Conservation (phyloP, 2,113 vertebrate species). For the Anser brachyrhynchus region DNA sequence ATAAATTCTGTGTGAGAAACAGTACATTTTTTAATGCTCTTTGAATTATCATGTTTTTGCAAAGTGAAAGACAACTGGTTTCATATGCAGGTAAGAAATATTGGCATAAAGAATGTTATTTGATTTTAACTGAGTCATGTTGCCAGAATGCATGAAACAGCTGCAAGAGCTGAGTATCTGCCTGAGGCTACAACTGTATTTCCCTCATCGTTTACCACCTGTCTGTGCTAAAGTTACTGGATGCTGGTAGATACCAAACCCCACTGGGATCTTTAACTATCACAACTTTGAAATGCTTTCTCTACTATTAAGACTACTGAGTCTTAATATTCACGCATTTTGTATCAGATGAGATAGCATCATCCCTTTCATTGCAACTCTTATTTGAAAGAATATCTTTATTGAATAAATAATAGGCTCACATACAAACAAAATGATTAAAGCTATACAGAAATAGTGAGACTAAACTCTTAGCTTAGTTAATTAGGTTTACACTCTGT, state of each 20-base stretch:
- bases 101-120: conserved; percentile 71
- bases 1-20: conserved; percentile 74
- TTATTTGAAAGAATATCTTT: neutral
- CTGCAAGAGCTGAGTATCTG: conserved; percentile 64
- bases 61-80: conserved; percentile 75
- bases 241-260: conserved; percentile 37
- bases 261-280: conserved; percentile 26
- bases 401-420: neutral
- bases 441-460: neutral
- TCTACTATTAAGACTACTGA: neutral
- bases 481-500: neutral
- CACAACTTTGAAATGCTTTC: conserved; percentile 46
- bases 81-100: conserved; percentile 76
- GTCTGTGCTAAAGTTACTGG: conserved; percentile 67
- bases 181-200: conserved; percentile 71
- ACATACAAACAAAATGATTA: neutral
- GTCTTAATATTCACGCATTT: neutral
- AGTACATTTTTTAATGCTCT: conserved; percentile 66
- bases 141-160: conserved; percentile 78
- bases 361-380: neutral
- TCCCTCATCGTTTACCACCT: conserved; percentile 69
- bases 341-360: neutral
- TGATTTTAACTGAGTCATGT: conserved; percentile 75
- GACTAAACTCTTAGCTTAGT: neutral
- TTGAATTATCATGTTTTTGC: conserved; percentile 74